phyloP scores from a whole-genome alignment of 2,888 invertebrate species.

The Nycteola revayana region DNA sequence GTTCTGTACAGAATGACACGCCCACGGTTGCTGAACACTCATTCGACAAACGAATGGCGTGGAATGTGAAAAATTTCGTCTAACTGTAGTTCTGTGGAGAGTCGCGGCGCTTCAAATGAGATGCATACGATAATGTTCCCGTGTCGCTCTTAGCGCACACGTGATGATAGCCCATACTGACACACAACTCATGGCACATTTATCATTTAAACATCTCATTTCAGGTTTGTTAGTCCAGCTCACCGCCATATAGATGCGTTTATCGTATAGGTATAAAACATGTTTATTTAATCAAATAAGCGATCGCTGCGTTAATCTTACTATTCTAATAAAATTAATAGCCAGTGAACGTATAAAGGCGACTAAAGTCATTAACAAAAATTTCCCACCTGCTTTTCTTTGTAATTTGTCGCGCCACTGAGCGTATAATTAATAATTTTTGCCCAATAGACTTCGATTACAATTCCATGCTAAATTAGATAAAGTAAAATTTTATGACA shows the following conservation, averaged over 20 bases:
- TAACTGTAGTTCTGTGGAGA: slow-evolving; percentile 56
- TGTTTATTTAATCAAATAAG: slow-evolving; percentile 20
- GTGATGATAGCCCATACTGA: slow-evolving; percentile 34
- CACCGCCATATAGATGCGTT: slow-evolving; percentile 17
- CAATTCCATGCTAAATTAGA: background rate
- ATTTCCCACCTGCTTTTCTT: slow-evolving; percentile 15
- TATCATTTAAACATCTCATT: slow-evolving; percentile 34
- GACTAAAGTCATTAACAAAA: too few species aligned
- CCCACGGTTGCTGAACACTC: slow-evolving; percentile 43
- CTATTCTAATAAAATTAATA: slow-evolving; percentile 3
- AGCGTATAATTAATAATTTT: slow-evolving; percentile 4
- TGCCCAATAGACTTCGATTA: background rate
- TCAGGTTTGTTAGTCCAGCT: slow-evolving; percentile 35
- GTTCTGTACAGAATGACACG: slow-evolving; percentile 36
- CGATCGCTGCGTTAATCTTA: slow-evolving; percentile 14
- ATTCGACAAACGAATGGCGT: slow-evolving; percentile 44
- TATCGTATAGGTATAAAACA: slow-evolving; percentile 20
- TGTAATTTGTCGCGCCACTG: slow-evolving; percentile 3
- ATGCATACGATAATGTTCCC: slow-evolving; percentile 43
- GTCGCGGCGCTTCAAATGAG: slow-evolving; percentile 36
- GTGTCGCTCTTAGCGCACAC: slow-evolving; percentile 31
- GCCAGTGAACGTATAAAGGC: too few species aligned
- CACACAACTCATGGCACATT: slow-evolving; percentile 27
- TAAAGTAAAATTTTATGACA: slow-evolving; percentile 6
- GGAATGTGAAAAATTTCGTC: slow-evolving; percentile 64